phyloP scores from a whole-genome alignment of 1,140 invertebrate species.

The Parasteatoda tepidariorum region DNA sequence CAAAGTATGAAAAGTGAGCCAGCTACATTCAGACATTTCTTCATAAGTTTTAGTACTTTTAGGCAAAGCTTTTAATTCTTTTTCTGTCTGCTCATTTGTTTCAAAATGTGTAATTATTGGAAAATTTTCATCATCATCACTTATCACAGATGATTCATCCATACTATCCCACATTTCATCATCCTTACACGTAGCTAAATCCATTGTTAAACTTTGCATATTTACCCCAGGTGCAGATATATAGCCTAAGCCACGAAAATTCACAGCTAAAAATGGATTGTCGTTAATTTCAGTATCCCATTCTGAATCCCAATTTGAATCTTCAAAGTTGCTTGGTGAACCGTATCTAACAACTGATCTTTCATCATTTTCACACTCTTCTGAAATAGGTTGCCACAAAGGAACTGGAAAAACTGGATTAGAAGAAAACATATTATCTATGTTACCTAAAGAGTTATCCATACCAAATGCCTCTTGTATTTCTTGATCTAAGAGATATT shows the following conservation, averaged over 20 bases:
- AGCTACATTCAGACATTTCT: constrained; percentile 35
- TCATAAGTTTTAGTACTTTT: constrained; percentile 12
- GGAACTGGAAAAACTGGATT: constrained; percentile 16
- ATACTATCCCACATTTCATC: constrained; percentile 66
- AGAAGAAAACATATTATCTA: constrained; percentile 17
- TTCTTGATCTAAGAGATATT: constrained; percentile 42
- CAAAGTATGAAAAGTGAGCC: constrained; percentile 25
- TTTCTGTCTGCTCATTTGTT: background rate
- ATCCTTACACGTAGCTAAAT: constrained; percentile 67
- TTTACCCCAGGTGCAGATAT: constrained; percentile 64
- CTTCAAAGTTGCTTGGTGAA: constrained; percentile 63
- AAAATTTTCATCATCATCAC: constrained; percentile 64
- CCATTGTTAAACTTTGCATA: constrained; percentile 65
- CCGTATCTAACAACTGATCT: constrained; percentile 55
- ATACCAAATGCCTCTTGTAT: constrained; percentile 33
- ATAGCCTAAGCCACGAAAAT: constrained; percentile 63
- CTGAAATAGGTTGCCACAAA: constrained; percentile 17
- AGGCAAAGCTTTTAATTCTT: background rate
- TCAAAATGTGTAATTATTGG: background rate
- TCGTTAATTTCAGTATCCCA: constrained; percentile 60
- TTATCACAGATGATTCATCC: constrained; percentile 63
- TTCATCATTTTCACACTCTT: constrained; percentile 26
- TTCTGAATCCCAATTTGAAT: constrained; percentile 62
- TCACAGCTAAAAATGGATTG: constrained; percentile 19
- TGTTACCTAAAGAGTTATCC: constrained; percentile 28